phyloP scores from a whole-genome alignment of 2,888 invertebrate species.

The Cephus spinipes region DNA sequence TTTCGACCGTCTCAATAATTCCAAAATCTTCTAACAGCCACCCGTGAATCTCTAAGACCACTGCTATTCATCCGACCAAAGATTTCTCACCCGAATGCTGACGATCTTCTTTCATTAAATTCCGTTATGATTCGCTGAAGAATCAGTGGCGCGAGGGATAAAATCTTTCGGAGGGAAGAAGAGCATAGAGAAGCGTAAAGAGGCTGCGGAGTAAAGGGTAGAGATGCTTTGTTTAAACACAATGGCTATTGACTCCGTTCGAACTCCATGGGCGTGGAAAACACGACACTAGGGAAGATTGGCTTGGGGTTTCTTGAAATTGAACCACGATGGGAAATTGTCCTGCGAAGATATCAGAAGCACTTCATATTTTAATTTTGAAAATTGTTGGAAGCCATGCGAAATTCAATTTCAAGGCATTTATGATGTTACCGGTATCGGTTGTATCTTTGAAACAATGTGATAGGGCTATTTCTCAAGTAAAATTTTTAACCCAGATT shows the following conservation, averaged over 20 bases:
- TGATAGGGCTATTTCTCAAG: background rate
- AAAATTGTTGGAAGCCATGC: too few species aligned
- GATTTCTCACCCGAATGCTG: background rate
- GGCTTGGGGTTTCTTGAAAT: conserved; percentile 27
- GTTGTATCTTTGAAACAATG: background rate
- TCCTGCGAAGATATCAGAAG: too few species aligned
- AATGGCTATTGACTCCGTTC: conserved; percentile 55
- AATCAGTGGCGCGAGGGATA: background rate
- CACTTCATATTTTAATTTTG: too few species aligned
- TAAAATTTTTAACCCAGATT: background rate
- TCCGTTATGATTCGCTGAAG: conserved; percentile 49
- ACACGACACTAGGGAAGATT: conserved; percentile 50
- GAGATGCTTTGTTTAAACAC: conserved; percentile 56
- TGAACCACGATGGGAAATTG: background rate
- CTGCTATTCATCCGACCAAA: conserved; percentile 20
- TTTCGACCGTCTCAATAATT: conserved; percentile 30
- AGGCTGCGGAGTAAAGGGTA: background rate
- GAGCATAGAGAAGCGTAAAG: background rate
- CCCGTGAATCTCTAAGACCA: background rate
- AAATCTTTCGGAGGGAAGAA: background rate
- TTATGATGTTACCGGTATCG: background rate
- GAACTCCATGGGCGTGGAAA: conserved; percentile 48
- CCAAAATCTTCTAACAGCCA: conserved; percentile 36
- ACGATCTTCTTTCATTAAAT: conserved; percentile 58
- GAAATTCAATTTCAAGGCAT: background rate